These are phyloP conservation scores for Campoplex capitator DNA, from an alignment of 2,888 invertebrate species.

Conservation along the genomic window DNA sequence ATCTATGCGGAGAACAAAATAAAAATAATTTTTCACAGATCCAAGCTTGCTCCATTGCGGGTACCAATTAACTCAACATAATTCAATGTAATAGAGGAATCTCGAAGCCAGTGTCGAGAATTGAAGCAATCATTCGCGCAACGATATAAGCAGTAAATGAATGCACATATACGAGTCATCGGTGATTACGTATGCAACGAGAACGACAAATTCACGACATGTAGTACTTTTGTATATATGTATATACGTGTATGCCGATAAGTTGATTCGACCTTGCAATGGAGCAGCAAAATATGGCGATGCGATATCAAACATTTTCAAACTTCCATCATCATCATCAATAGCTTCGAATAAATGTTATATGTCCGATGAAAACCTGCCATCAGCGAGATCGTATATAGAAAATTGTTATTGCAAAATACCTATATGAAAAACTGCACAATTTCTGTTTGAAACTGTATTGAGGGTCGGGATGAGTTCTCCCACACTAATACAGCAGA, in stretches of 20 bases:
- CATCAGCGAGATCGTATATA: neutral
- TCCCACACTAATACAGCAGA: constrained; percentile 4
- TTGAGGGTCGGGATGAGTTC: constrained; percentile 41
- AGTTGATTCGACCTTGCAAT: constrained; percentile 59
- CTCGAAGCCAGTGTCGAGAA: neutral
- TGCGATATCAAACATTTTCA: constrained; percentile 49
- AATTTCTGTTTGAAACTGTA: constrained; percentile 1
- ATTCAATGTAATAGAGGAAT: neutral
- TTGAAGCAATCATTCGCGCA: neutral
- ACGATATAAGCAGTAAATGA: too few species aligned
- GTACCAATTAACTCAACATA: neutral
- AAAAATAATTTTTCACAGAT: neutral
- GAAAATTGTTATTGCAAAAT: neutral
- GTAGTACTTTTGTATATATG: neutral
- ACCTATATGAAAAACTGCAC: neutral
- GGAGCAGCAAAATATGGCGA: constrained; percentile 57
- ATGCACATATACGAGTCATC: constrained; percentile 25
- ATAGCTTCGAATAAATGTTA: constrained; percentile 70
- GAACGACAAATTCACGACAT: constrained; percentile 27
- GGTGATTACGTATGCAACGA: constrained; percentile 30
- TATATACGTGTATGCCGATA: constrained; percentile 30
- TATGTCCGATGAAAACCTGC: constrained; percentile 26
- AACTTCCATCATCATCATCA: constrained; percentile 72
- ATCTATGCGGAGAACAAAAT: neutral
- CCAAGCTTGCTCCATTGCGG: neutral